Percentiles rank a stretch among this genome's conserved stretches.
These are phyloP conservation scores for Seriola aureovittata DNA, from an alignment of 2,113 vertebrate species.

Conservation along the genomic window DNA sequence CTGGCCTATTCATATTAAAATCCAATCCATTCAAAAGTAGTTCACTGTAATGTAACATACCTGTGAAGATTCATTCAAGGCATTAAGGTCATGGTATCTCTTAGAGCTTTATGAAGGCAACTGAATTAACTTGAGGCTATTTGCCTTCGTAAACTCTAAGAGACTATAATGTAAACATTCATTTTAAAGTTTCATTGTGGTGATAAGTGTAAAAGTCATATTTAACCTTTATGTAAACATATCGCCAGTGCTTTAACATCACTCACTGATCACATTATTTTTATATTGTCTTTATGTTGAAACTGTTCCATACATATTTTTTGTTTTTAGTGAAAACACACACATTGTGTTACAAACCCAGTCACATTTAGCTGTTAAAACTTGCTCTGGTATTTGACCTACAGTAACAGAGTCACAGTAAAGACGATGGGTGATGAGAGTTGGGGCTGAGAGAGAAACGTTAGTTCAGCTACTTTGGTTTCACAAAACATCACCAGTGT, in stretches of 20 bases:
- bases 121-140: no score
- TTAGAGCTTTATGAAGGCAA: no score
- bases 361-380: neutral
- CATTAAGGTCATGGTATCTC: no score
- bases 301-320: neutral
- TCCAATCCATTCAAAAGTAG: neutral
- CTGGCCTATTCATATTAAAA: neutral
- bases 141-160: no score
- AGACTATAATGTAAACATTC: constrained; percentile 1
- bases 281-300: constrained; percentile 8
- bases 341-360: neutral
- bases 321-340: constrained; percentile 17
- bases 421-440: neutral
- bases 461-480: constrained; percentile 31
- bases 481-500: constrained; percentile 6
- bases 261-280: neutral
- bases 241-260: neutral
- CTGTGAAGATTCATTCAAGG: no score
- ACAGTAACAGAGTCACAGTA: neutral
- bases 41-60: neutral
- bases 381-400: constrained; percentile 18
- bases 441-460: neutral
- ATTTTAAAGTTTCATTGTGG: neutral
- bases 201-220: neutral
- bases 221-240: neutral